phyloP scores from a whole-genome alignment of 1,140 invertebrate species.

The Lycorma delicatula region DNA sequence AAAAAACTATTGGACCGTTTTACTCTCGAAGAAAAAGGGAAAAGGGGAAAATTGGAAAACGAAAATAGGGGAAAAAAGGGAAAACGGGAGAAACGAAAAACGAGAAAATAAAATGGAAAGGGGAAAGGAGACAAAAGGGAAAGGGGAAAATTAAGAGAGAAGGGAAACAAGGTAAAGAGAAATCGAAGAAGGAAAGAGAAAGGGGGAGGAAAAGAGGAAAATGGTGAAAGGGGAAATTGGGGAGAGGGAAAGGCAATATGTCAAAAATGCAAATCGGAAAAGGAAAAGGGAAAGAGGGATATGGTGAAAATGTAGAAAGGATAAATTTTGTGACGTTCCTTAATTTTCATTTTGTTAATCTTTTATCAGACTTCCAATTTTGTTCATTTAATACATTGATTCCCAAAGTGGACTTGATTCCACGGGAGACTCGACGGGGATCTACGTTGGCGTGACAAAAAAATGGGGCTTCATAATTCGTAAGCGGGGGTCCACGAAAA shows the following conservation, averaged over 20 bases:
- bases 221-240: neutral
- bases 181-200: neutral
- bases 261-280: neutral
- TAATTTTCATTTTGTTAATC: no score
- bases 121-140: constrained; percentile 31
- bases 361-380: no score
- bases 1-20: no score
- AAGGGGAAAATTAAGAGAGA: constrained; percentile 26
- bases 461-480: no score
- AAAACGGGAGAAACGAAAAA: neutral
- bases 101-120: neutral
- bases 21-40: no score
- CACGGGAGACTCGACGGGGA: no score
- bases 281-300: neutral
- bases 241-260: neutral
- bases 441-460: no score
- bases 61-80: neutral
- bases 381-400: no score
- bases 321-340: no score
- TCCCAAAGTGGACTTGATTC: no score
- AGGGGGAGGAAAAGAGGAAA: neutral
- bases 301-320: neutral
- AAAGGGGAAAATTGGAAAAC: neutral
- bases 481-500: no score
- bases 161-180: neutral